These are phyloP conservation scores for Aplocera efformata DNA, from an alignment of 2,888 invertebrate species.

Conservation along the genomic window DNA sequence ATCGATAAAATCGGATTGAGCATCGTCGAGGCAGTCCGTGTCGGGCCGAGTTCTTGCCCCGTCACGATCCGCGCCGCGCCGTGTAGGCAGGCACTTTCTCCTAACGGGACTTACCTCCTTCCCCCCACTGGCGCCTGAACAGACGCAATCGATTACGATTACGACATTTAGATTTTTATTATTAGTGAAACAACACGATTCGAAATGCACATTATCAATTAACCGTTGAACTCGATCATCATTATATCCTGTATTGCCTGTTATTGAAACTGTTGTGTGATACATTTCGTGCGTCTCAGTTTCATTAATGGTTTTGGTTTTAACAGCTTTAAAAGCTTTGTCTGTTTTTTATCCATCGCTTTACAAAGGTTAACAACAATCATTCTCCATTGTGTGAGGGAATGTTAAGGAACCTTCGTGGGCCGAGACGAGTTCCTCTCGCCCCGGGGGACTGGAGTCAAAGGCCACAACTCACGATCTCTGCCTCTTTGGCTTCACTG, in stretches of 20 bases:
- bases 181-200: constrained; percentile 54
- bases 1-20: constrained; percentile 59
- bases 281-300: constrained; percentile 9
- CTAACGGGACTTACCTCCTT: constrained; percentile 67
- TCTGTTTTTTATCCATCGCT: constrained; percentile 13
- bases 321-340: constrained; percentile 7
- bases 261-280: constrained; percentile 10
- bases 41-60: constrained; percentile 42
- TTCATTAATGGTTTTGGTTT: constrained; percentile 13
- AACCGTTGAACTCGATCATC: constrained; percentile 31
- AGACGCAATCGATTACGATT: constrained; percentile 54
- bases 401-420: constrained; percentile 35
- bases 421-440: constrained; percentile 44
- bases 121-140: constrained; percentile 39
- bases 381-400: constrained; percentile 18
- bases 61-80: constrained; percentile 59
- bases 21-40: constrained; percentile 50
- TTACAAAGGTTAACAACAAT: constrained; percentile 26
- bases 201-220: constrained; percentile 45
- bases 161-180: constrained; percentile 66
- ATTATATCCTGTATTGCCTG: constrained; percentile 10
- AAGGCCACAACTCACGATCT: constrained; percentile 57
- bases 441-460: constrained; percentile 50
- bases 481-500: constrained; percentile 40
- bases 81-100: constrained; percentile 78